Conservation (phyloP, 2,888 invertebrate species). For the Andricus quercusramuli region DNA sequence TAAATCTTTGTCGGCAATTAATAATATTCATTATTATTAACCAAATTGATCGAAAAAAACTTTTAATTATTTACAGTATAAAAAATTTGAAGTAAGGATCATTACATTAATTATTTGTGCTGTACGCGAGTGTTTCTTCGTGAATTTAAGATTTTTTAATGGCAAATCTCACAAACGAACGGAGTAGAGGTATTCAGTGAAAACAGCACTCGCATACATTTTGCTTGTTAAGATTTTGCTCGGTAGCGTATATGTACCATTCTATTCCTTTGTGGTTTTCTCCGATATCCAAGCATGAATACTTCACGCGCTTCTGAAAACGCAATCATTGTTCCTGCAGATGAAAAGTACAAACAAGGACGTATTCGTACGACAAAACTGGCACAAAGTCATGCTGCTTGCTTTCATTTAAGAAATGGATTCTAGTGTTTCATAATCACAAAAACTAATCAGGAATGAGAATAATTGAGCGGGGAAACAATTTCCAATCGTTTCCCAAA, state of each 20-base stretch:
- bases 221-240: conserved; percentile 33
- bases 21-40: too few species aligned
- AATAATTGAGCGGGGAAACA: background rate
- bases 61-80: too few species aligned
- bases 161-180: conserved; percentile 6
- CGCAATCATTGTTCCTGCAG: conserved; percentile 37
- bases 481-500: background rate
- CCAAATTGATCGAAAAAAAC: too few species aligned
- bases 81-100: too few species aligned
- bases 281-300: conserved; percentile 40
- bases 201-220: conserved; percentile 1
- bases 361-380: conserved; percentile 1
- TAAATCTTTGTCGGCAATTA: too few species aligned
- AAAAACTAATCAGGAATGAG: conserved; percentile 11
- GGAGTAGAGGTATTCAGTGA: conserved; percentile 2
- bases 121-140: too few species aligned
- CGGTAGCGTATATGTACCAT: conserved; percentile 11
- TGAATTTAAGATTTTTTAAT: background rate
- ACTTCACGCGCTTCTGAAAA: conserved; percentile 38
- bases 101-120: too few species aligned
- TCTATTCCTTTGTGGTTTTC: conserved; percentile 41
- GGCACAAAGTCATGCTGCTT: conserved; percentile 21
- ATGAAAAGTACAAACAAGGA: conserved; percentile 40
- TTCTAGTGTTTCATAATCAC: background rate
- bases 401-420: conserved; percentile 23